Conservation (phyloP, 1,140 invertebrate species). For the Saxidomus purpurata region DNA sequence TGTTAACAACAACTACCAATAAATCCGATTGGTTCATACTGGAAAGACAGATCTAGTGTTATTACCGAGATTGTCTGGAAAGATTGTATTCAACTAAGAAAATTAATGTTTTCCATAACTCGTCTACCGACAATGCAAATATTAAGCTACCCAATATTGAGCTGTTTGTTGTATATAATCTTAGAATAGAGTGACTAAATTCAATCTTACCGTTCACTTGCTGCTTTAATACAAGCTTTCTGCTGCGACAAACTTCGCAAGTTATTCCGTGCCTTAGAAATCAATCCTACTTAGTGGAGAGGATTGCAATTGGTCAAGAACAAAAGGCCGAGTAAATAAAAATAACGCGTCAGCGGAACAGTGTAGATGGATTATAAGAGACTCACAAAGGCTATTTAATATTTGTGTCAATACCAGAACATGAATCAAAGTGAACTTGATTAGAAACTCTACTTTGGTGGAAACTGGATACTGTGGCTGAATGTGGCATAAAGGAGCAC, state of each 20-base stretch:
- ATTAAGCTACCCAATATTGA: background rate
- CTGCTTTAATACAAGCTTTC: background rate
- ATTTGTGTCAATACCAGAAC: background rate
- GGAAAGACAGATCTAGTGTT: background rate
- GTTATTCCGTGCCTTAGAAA: slow-evolving; percentile 13
- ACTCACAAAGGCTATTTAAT: background rate
- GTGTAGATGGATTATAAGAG: background rate
- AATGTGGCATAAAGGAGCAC: background rate
- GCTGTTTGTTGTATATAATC: background rate
- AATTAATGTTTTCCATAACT: background rate
- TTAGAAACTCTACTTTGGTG: background rate
- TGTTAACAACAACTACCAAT: background rate
- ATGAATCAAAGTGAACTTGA: background rate
- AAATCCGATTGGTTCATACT: background rate
- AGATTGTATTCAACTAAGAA: background rate
- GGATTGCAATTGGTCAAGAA: slow-evolving; percentile 5
- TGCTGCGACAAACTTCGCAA: background rate
- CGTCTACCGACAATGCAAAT: background rate
- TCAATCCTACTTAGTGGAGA: background rate
- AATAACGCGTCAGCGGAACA: background rate
- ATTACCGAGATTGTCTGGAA: too few relatives aligned
- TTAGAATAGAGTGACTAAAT: background rate
- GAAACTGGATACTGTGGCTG: background rate
- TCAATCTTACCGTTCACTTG: background rate
- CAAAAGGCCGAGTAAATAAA: background rate